Conservation (phyloP, 2,797 vertebrate species). For the Borostomias antarcticus region DNA sequence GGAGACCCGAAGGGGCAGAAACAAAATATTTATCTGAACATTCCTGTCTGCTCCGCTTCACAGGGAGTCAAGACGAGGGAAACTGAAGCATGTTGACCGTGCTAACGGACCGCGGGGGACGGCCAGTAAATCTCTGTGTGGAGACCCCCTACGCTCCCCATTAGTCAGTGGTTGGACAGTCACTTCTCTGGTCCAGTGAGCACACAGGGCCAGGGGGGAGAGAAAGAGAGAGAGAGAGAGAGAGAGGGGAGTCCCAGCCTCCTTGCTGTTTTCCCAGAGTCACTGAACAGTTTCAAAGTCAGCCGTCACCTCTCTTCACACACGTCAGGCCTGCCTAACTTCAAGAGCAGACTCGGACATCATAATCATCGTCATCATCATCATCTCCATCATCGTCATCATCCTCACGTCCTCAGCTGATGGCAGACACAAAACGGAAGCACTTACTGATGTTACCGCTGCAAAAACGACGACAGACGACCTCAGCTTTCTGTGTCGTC, state of each 20-base stretch:
- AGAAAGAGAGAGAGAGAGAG: no score
- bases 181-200: conserved; percentile 52
- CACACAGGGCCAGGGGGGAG: conserved; percentile 1
- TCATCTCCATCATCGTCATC: no score
- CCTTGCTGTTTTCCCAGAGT: conserved; percentile 48
- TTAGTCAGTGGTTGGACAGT: conserved; percentile 45
- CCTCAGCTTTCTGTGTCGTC: no score
- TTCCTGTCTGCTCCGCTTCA: conserved; percentile 25
- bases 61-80: conserved; percentile 42
- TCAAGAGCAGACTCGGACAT: conserved; percentile 34
- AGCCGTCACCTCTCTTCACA: conserved; percentile 28
- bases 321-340: conserved; percentile 32
- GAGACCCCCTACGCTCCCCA: conserved; percentile 39
- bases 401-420: neutral
- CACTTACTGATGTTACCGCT: neutral
- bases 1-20: neutral
- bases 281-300: conserved; percentile 47
- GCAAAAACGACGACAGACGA: neutral
- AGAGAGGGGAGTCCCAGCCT: conserved; percentile 30
- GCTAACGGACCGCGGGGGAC: conserved; percentile 53
- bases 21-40: conserved; percentile 32
- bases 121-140: conserved; percentile 56
- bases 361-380: neutral
- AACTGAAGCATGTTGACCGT: conserved; percentile 32
- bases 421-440: neutral